A percentile compares a stretch with the other conserved stretches of the same genome.
Conservation (phyloP, 1,140 invertebrate genomes). For the Aphelenchoides avenae region DNA sequence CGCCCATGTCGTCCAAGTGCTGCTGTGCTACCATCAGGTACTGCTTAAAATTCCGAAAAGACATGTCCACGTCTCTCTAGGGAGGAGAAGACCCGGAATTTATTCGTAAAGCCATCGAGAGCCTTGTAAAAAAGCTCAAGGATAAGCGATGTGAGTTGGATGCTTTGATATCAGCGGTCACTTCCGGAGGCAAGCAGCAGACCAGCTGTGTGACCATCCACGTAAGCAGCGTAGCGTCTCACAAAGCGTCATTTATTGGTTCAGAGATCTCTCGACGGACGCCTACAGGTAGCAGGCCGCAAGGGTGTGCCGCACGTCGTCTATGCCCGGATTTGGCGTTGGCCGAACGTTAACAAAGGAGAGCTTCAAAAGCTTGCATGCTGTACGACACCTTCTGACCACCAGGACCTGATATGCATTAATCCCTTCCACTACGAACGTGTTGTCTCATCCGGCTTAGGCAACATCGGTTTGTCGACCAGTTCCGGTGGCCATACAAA, state of each 20-base stretch:
- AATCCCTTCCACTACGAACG: conserved; percentile 99
- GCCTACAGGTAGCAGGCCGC: conserved; percentile 90
- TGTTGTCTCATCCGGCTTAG: conserved; percentile 94
- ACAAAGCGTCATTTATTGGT: conserved; percentile 23
- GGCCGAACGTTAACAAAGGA: conserved; percentile 98
- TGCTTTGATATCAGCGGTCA: conserved; percentile 94
- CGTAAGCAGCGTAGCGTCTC: conserved; percentile 39
- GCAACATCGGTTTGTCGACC: conserved; percentile 26
- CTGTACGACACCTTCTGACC: conserved; percentile 64
- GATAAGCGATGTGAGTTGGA: conserved; percentile 95
- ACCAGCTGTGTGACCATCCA: conserved; percentile 98
- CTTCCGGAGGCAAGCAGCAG: conserved; percentile 92
- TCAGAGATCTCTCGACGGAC: conserved; percentile 85
- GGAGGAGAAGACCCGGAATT: conserved; percentile 48
- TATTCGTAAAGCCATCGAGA: conserved; percentile 47
- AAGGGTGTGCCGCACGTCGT: conserved; percentile 99
- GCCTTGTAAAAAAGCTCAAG: conserved; percentile 47
- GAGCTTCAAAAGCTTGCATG: conserved; percentile 94
- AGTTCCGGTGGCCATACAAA: conserved; percentile 3
- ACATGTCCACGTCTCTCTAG: conserved; percentile 14
- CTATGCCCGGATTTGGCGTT: conserved; percentile 96
- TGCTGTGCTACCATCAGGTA: conserved; percentile 44
- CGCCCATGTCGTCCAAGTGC: conserved; percentile 45
- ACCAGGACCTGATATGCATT: conserved; percentile 75
- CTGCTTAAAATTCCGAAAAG: conserved; percentile 1